Base-by-base conservation (phyloP, 1,140 invertebrate species). In the Pollicipes pollicipes region DNA sequence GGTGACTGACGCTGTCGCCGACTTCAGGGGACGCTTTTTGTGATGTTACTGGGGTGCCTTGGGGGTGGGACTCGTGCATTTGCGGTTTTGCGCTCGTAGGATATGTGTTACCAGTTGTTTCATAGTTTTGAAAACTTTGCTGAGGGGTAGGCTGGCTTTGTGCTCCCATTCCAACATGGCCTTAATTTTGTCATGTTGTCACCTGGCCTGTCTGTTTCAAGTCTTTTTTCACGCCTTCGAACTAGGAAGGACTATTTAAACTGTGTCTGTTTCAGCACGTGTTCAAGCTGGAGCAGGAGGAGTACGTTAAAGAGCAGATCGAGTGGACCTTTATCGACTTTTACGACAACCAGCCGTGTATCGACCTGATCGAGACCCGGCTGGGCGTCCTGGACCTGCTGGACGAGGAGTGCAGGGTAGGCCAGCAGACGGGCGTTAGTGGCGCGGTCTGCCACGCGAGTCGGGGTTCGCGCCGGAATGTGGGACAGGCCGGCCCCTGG, bases 251-350 rank as follows among this genome's bases (percentile, higher is more conserved):
- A 45, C 10, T 24, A 10, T 45, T 45, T 45, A 24, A 45, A 45
- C 24, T 27, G 71, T 69, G 73, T 77, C 72, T 74, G 73, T 80
- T 81, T n/a, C 78, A 86, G 83, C 96, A 98, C 80, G 95, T 99
- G 0, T 99, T 99, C 79, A 98, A 98, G 80, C 79, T 98, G 68
- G 96, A 98, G 78, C 95, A 98, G 82, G 95, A 98, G 77, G 96
- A 98, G 77, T 98, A 98, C 81, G 86, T 97, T 0, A 89, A 90
- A 78, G 96, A 99, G 80, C 90, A 90, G 75, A 98, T 99, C 73
- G 92, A 94, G 73, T 99, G 96, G 96, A 95, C 93, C 37, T 96
- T 97, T 82, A 98, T 99, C 71, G 94, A 97, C 77, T 98, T 97
- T 82, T 97, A 96, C 81, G 97, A 99, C 82, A 99, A 98, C 83